Base-by-base conservation (phyloP, 2,888 invertebrate genomes). In the Polyommatus icarus region DNA sequence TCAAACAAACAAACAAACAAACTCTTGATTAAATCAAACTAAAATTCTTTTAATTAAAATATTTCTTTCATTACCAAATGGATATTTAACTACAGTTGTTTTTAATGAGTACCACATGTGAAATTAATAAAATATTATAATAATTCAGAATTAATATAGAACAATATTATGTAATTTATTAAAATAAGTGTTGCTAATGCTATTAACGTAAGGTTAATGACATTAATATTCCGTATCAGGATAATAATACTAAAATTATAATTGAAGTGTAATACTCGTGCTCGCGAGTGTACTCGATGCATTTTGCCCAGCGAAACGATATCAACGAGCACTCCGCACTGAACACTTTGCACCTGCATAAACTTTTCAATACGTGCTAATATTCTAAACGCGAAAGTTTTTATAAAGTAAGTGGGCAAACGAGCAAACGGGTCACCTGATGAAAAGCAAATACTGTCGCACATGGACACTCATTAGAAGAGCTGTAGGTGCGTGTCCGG, bases 251-350 rank as follows among this genome's bases (percentile, higher is more conserved):
- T n/a, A n/a, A n/a, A n/a, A n/a, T 67, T 67, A 67, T 24, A 59
- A 61, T 12, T 24, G 20, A 61, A 61, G 24, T 32, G 67, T 32
- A 29, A 29, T 18, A 67, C 29, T 67, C 15, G 67, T 4, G 67
- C 5, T 12, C 20, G 67, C 29, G 67, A 67, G 67, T 67, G 29
- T 67, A 67, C 67, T 67, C 67, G 29, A 29, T 67, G 67, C 15
- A 15, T 67, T 67, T 67, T 67, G 67, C 67, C 29, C 67, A 15
- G 15, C 67, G 29, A 32, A 67, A 32, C 67, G 67, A 67, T 67
- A 67, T 67, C 67, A 67, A 67, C 67, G 67, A 67, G 67, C 29
- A 32, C 67, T 32, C 12, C 10, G 29, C 67, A 32, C 29, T 29
- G 4, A 29, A 67, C 15, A 67, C 29, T 29, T 67, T 67, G 18